Conservation (phyloP, 2,797 vertebrate genomes). For the Apogon talboti region DNA sequence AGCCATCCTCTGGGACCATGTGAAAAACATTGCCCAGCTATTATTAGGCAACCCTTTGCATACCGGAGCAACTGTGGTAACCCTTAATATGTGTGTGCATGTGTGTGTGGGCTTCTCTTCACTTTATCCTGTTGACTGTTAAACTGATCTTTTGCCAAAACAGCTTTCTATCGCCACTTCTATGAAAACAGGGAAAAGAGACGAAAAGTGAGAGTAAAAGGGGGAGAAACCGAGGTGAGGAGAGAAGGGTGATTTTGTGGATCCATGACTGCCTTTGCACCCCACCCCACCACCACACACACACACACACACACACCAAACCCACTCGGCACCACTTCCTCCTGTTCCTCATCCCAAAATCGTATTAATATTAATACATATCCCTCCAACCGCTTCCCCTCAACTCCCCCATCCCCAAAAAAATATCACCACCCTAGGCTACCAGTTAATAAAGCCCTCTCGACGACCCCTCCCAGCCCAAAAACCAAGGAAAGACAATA, state of each 20-base stretch:
- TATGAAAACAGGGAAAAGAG: slow-evolving; percentile 10
- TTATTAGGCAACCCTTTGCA: slow-evolving; percentile 83
- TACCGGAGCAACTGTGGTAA: slow-evolving; percentile 63
- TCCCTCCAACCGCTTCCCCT: slow-evolving; percentile 53
- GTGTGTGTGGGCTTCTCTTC: slow-evolving; percentile 46
- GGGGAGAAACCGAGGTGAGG: slow-evolving; percentile 15
- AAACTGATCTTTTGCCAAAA: slow-evolving; percentile 66
- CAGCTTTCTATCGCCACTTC: slow-evolving; percentile 7
- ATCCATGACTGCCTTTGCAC: slow-evolving; percentile 69
- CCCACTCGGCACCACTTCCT: slow-evolving; percentile 32
- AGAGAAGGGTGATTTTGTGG: slow-evolving; percentile 63
- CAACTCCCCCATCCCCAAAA: slow-evolving; percentile 40
- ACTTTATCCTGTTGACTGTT: slow-evolving; percentile 71
- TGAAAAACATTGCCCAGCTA: slow-evolving; percentile 79
- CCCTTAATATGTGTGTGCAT: slow-evolving; percentile 43
- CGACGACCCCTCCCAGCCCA: slow-evolving; percentile 65
- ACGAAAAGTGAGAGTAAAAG: slow-evolving; percentile 4
- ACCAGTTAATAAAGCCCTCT: slow-evolving; percentile 85
- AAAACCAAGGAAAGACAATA: slow-evolving; percentile 72
- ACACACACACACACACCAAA: slow-evolving; percentile 13
- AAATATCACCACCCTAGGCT: slow-evolving; percentile 80
- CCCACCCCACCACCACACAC: slow-evolving; percentile 26
- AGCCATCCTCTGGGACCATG: slow-evolving; percentile 72
- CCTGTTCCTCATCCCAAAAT: slow-evolving; percentile 63
- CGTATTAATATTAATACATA: slow-evolving; percentile 79